A percentile compares a stretch with the other conserved stretches of the same genome.
phyloP scores from a whole-genome alignment of 1,140 invertebrate genomes.

The Lepidotrigona ventralis region DNA sequence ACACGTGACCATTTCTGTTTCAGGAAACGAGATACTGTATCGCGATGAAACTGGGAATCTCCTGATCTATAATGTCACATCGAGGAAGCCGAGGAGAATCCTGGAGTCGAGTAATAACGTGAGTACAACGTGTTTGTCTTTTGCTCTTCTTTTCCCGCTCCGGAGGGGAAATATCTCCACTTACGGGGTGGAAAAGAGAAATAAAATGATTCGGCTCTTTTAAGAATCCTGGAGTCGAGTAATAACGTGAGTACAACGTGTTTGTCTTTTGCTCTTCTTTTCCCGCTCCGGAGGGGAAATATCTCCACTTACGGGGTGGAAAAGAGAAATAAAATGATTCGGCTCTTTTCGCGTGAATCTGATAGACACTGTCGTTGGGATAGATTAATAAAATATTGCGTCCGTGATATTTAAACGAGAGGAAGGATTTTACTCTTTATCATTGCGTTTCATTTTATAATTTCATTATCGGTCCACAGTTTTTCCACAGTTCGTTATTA shows the following conservation, averaged over 20 bases:
- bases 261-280: not conserved
- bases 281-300: not conserved
- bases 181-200: too few relatives aligned
- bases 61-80: conserved; percentile 71
- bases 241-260: conserved; percentile 69
- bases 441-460: too few relatives aligned
- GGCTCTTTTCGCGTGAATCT: too few relatives aligned
- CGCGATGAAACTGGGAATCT: conserved; percentile 74
- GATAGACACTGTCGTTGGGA: too few relatives aligned
- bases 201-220: too few relatives aligned
- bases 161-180: not conserved
- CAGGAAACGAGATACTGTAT: conserved; percentile 76
- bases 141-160: not conserved
- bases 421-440: too few relatives aligned
- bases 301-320: not conserved
- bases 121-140: conserved; percentile 56
- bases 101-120: conserved; percentile 69
- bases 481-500: too few relatives aligned
- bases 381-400: too few relatives aligned
- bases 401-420: too few relatives aligned
- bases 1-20: conserved; percentile 56
- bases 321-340: too few relatives aligned
- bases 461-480: too few relatives aligned
- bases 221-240: conserved; percentile 66
- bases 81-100: conserved; percentile 58